A percentile compares a stretch with the other conserved stretches of the same genome.
Conservation (phyloP, 2,888 invertebrate species). For the Eumerus sabulonum region DNA sequence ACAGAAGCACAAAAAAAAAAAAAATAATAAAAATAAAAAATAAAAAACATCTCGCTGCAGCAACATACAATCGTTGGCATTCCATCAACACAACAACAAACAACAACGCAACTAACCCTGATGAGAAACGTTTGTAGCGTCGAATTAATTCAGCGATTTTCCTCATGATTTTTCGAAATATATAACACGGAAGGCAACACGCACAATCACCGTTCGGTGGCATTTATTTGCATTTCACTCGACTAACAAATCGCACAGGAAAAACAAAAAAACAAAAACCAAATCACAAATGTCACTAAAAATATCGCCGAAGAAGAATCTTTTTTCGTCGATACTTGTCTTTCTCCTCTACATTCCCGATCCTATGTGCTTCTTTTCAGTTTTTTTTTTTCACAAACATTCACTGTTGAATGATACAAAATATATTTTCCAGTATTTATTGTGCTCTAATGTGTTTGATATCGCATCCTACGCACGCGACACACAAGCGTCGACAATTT, state of each 20-base stretch:
- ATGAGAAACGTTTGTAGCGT: constrained; percentile 63
- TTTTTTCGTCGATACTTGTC: no score
- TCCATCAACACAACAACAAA: constrained; percentile 20
- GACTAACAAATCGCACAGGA: background rate
- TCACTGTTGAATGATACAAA: constrained; percentile 7
- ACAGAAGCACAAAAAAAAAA: background rate
- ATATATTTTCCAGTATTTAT: constrained; percentile 23
- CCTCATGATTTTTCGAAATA: constrained; percentile 53
- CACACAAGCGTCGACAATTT: constrained; percentile 13
- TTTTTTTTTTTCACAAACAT: constrained; percentile 4
- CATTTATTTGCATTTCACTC: constrained; percentile 43
- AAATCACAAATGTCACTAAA: constrained; percentile 15
- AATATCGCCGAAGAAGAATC: background rate
- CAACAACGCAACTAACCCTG: constrained; percentile 56
- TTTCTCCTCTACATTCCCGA: no score
- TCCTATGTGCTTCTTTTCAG: no score
- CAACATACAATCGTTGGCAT: no score
- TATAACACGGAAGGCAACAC: constrained; percentile 43
- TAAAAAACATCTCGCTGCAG: background rate
- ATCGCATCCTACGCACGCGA: constrained; percentile 17
- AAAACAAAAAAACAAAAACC: constrained; percentile 4
- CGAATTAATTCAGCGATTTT: constrained; percentile 60
- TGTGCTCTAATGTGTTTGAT: constrained; percentile 11
- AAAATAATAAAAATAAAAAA: background rate
- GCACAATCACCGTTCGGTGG: constrained; percentile 35